phyloP scores from a whole-genome alignment of 2,113 vertebrate genomes.

The Zosterops pallidus region DNA sequence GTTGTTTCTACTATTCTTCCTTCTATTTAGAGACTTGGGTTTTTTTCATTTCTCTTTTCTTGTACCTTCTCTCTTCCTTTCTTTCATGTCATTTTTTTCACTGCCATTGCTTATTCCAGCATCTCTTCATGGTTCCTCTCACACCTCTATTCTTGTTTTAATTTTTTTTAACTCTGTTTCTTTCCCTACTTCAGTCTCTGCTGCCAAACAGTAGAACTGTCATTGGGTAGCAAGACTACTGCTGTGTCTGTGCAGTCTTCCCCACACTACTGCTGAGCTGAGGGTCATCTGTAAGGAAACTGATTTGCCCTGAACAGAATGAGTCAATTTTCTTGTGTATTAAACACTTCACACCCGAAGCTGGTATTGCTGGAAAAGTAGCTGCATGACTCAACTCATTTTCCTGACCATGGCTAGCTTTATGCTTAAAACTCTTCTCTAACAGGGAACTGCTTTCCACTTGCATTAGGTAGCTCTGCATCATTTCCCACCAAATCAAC shows the following conservation, averaged over 20 bases:
- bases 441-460: not conserved
- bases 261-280: not conserved
- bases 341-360: constrained; percentile 17
- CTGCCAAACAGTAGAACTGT: not conserved
- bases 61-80: not conserved
- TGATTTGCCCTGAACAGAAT: not conserved
- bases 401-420: not conserved
- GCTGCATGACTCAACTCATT: not conserved
- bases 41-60: not conserved
- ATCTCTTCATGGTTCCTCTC: not conserved
- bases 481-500: not conserved
- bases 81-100: not conserved
- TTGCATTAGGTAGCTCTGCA: not conserved
- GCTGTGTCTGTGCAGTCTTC: not conserved
- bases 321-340: constrained; percentile 1
- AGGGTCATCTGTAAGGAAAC: not conserved
- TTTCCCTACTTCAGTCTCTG: not conserved
- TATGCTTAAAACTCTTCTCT: not conserved
- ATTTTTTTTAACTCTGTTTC: not conserved
- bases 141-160: not conserved
- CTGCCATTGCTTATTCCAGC: not conserved
- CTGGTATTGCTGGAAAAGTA: not conserved
- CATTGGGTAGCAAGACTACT: not conserved
- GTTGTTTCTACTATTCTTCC: not conserved
- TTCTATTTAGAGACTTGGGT: not conserved